Base-by-base conservation (phyloP, 2,113 vertebrate genomes). In the Silurus meridionalis region DNA sequence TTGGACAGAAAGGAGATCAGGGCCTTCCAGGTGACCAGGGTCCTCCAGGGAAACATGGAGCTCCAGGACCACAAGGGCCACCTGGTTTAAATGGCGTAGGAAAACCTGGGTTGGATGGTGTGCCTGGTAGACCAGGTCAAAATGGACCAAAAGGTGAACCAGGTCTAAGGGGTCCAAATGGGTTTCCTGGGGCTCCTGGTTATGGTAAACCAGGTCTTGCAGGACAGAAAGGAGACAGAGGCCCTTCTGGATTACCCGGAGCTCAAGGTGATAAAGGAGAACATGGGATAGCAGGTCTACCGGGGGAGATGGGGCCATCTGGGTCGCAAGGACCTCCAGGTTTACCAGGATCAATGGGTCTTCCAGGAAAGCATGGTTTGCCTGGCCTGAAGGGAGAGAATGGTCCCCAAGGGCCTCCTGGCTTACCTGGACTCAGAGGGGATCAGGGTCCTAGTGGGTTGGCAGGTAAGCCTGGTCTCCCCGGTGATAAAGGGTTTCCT, bases 191-290 rank as follows among this genome's bases (percentile, higher is more conserved):
- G 4, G 90, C 95, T 0, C 94, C 96, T 57, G 97, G 97, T 37
- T 98, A 97, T 78, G 98, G 98, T 86, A 97, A 98, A 92, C 97
- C 97, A 1, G 98, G 98, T 37, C 89, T 97, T 53, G 90, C 92
- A 0, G 98, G 98, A 28, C 93, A 94, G 21, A 98, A 98, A 85
- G 98, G 98, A 74, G 97, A 99, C 60, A 97, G 95, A 0, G 98
- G 98, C n/a, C 95, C 94, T 84, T 86, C 91, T 0, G 98, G 98
- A 58, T 91, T 94, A 11, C 95, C 95, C 15, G 98, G 98, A 86
- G 88, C 91, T 37, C 94, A 95, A 1, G 98, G 98, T 0, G 95
- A 97, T 52, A 98, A 96, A 90, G 98, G 98, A 3, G 96, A 97
- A 60, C 95, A 94, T 13, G 98, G 98, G 0, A 87, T 94, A 25